Evolutionary conservation across 1,140 invertebrate species (phyloP).

Genomic region (Papilio xuthus): DNA sequence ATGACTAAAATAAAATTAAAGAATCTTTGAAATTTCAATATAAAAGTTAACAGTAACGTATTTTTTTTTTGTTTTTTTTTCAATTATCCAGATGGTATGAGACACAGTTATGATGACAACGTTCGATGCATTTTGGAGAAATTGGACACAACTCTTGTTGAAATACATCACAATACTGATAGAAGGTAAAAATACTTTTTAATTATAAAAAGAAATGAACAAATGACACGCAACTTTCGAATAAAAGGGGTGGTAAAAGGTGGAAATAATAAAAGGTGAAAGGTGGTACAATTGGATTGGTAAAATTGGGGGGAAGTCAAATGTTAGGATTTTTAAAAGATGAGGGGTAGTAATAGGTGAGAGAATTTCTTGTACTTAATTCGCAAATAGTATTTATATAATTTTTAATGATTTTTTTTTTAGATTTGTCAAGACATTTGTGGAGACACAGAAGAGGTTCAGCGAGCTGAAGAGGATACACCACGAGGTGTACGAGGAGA

Average conservation of each 20-base stretch:
- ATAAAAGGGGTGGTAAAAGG: not conserved
- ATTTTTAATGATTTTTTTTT: constrained; percentile 38
- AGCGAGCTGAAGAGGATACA: constrained; percentile 42
- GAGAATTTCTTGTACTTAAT: no score
- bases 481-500: constrained; percentile 38
- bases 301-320: no score
- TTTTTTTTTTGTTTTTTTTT: not conserved
- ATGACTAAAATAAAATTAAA: no score
- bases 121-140: constrained; percentile 57
- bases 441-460: constrained; percentile 48
- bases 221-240: no score
- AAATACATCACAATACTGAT: constrained; percentile 60
- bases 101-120: constrained; percentile 39
- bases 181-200: constrained; percentile 51
- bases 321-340: no score
- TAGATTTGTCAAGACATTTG: constrained; percentile 55
- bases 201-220: no score
- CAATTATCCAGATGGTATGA: not conserved
- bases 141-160: constrained; percentile 57
- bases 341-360: no score
- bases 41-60: no score
- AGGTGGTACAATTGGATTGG: no score
- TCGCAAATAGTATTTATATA: no score
- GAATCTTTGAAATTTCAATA: no score
- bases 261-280: no score